Base-by-base conservation (phyloP, 2,797 vertebrate species). In the Manis pentadactyla region DNA sequence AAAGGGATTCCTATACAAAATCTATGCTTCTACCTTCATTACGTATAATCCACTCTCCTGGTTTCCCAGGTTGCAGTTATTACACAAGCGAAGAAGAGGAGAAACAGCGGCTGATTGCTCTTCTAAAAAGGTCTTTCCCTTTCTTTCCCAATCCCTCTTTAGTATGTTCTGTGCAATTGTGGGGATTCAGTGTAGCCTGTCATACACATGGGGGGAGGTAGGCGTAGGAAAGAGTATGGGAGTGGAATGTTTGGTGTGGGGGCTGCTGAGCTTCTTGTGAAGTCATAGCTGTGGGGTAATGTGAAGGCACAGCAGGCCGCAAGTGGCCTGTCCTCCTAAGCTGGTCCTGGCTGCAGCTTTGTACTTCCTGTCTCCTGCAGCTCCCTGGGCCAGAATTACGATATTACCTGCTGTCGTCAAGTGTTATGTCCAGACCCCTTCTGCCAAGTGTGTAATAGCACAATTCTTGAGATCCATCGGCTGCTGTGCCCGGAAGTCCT, bases 391-490 rank as follows among this genome's bases (percentile, higher is more conserved):
- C 63, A 0, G 37, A 46, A 18, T 8, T 34, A 19, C 18, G 63
- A 96, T 31, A 7, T 9, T 46, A 83, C 0, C 57, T 1, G 0
- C 66, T 69, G 95, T n/a, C n/a, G 29, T 29, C 57, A 23, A 5
- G 27, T 86, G 7, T 79, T 96, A 19, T 96, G 92, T 53, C 88
- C 82, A 90, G 88, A 97, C 2, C 59, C 68, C 9, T 13, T 6
- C 57, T 97, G 96, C 81, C 73, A 93, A 0, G 85, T 90, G 55
- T 97, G 96, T 37, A 88, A 92, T 3, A 46, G 14, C 6, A 25
- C 57, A 55, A 53, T 85, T 0, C 10, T 83, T 39, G 73, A 95
- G 10, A 23, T 93, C 82, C 46, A 34, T 8, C 29, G 2, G 11
- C 63, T 97, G 61, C 42, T 97, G 4, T 90, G 34, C 6, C 2